Evolutionary conservation across 2,797 vertebrate species (phyloP).

Genomic region (Lerista edwardsae): DNA sequence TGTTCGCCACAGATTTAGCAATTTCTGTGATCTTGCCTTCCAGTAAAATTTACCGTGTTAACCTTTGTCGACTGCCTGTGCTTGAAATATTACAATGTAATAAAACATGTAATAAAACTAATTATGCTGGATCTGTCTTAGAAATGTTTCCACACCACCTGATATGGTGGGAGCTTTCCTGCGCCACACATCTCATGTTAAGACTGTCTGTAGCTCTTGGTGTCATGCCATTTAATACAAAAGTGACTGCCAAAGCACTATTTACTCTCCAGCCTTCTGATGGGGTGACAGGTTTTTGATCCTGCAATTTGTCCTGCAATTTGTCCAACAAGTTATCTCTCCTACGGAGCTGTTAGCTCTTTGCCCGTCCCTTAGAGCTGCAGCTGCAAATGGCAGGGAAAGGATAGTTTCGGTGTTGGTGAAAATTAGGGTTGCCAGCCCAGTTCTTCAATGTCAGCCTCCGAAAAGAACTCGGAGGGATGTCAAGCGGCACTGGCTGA

Average conservation of each 20-base stretch:
- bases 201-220: conserved; percentile 1
- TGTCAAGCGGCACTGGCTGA: too few species aligned
- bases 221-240: neutral
- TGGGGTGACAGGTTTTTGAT: conserved; percentile 33
- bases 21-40: conserved; percentile 33
- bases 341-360: neutral
- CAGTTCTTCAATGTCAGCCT: too few species aligned
- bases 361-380: fast-evolving
- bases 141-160: neutral
- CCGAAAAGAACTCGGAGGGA: too few species aligned
- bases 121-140: neutral
- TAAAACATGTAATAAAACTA: neutral
- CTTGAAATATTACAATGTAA: too few species aligned
- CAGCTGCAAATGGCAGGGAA: conserved; percentile 27
- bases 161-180: neutral
- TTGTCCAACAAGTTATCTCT: neutral
- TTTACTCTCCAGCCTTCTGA: neutral
- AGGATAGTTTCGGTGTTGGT: neutral
- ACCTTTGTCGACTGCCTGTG: neutral
- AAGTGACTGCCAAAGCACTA: neutral
- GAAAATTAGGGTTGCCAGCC: neutral
- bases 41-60: neutral
- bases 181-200: neutral
- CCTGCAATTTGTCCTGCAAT: fast-evolving
- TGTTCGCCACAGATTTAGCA: conserved; percentile 39